Base-by-base conservation (phyloP, 1,140 invertebrate species). In the Aphidius gifuensis region DNA sequence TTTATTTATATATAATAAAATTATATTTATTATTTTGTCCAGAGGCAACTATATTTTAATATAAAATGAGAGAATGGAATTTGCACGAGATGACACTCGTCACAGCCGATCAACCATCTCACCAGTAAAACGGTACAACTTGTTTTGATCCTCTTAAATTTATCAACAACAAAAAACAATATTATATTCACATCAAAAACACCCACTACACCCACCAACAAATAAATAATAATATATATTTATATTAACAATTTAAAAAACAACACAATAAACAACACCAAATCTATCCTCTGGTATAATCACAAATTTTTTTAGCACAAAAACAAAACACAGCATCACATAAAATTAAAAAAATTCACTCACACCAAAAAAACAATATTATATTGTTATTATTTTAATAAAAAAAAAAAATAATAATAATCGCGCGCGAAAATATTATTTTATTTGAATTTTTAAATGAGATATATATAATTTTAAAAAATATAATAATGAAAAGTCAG, bases 401-500 rank as follows among this genome's bases (percentile, higher is more conserved):
- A 40, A 9, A 11, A 62, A 56, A 50, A 50, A 32, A 48, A 42
- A 32, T 32, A 32, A 53, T 23, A 9, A 23, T 11, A 23, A 3
- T 38, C 23, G 23, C 23, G 23, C 23, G 23, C 23, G 23, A 16
- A 16, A 16, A 16, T 16, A 16, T 16, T 16, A 16, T 16, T 16
- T 16, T 16, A 16, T 16, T 16, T 16, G 16, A 16, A 16, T 16
- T 16, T 16, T 16, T 16, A 16, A 16, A 16, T 16, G 16, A 16
- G 16, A 16, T 16, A 16, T 16, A 16, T 16, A 16, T 16, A 16
- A 16, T 16, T 16, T 16, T 0, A 16, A 16, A 16, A 16, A 16
- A 16, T 16, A 16, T 16, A 16, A 16, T 16, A 16, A 16, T 16
- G 16, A 16, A 16, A 16, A 71, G 70, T 69, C 69, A 73, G 73